Evolutionary conservation across 2,888 invertebrate species (phyloP), one percentile per base, ranked within the genome.

Genomic region (Agrypnus murinus): DNA sequence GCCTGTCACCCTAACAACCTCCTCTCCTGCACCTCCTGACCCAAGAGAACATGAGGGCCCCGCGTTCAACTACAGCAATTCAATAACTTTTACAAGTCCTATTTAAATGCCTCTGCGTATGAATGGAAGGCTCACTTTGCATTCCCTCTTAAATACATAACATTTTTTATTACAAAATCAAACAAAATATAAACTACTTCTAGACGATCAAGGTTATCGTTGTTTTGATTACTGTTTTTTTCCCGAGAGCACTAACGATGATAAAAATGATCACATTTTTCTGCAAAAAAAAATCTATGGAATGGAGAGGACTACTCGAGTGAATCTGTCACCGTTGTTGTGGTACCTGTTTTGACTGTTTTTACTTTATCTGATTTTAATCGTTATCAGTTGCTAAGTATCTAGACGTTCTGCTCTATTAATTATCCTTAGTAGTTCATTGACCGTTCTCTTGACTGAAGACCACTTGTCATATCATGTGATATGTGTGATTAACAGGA

Each of bases 401-500:
- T 69, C 69, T 70, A 65, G 63, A 62, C 70, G 55, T 65, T 65
- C 65, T 60, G 60, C 60, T 71, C 66, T 66, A 66, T 68, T 67
- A 71, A 71, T 66, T 67, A 71, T 58, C 43, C 40, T 57, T 40
- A 50, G 40, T 55, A 62, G 72, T 68, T 69, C 72, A 65, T 38
- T 72, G 72, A 72, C 72, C 72, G 69, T 62, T 59, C 60, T 50
- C 19, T 25, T 65, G 59, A 58, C 17, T 66, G 59, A 65, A 72
- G 76, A 79, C 79, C 79, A 79, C 79, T 71, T 80, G 78, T 80
- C 79, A 76, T 76, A 77, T 77, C 81, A 77, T 78, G 77, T 78
- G 79, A 80, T 81, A 79, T 74, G 76, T 77, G 73, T 74, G 81
- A 81, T 82, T 80, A 77, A 75, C 76, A 77, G 79, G 78, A 78